Evolutionary conservation across 2,888 invertebrate species (phyloP), one percentile per base, ranked within the genome.

Genomic region (Eupithecia vulgata): DNA sequence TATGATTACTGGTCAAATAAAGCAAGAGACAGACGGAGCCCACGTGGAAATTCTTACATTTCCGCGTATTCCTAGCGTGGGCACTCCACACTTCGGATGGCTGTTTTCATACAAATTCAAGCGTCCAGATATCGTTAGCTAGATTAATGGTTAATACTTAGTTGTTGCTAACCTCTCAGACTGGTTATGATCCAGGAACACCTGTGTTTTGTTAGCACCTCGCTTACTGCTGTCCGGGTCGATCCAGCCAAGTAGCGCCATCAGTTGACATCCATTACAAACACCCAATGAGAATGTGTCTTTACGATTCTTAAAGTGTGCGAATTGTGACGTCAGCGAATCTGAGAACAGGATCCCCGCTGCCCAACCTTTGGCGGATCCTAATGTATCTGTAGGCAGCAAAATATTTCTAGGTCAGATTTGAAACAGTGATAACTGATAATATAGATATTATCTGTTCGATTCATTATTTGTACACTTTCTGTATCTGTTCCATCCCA

Each of bases 281-380:
- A 99, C 97, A 42, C 99, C 99, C 79, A 99, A 95, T 69, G 99
- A 99, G 90, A 99, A 99, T 0, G 98, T 98, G 87, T 99, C 97
- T 0, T 93, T 86, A 17, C 97, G 95, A 52, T 93, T 91, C 80
- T 95, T 95, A 91, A 99, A 99, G 70, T 95, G 94, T 34, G 96
- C 92, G 81, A 99, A 97, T 87, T 99, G 98, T 0, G 95, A 92
- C 77, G 95, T 95, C n/a, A 99, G 88, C 3, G 94, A 93, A 13
- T 96, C 95, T 81, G 98, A 97, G 89, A 98, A 98, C 57, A 97
- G 90, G 62, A 99, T 96, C 79, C 98, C 97, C 0, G 98, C 99
- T 0, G 99, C 99, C 99, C 99, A 99, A 57, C 99, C 99, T 94
- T 99, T 99, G 0, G 98, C 99, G 0, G 99, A 99, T 7, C 99